A percentile compares a stretch with the other conserved stretches of the same genome.
phyloP scores from a whole-genome alignment of 1,140 invertebrate species.

The Megalopta genalis region DNA sequence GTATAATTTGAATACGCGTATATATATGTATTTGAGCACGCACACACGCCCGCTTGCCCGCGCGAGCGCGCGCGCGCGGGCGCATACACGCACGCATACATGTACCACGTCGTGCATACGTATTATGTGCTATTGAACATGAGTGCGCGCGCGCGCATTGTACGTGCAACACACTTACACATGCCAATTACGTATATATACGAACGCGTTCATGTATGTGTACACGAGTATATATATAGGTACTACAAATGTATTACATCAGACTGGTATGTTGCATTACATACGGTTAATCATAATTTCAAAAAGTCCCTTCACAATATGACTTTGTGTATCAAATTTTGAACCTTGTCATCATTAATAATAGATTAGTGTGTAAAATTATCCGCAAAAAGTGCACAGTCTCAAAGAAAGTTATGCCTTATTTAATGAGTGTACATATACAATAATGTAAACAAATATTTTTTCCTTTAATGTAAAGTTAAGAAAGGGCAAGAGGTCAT shows the following conservation, averaged over 20 bases:
- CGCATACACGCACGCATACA: background rate
- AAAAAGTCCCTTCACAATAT: background rate
- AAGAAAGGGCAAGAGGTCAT: constrained; percentile 15
- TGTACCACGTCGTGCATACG: constrained; percentile 14
- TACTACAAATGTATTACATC: constrained; percentile 43
- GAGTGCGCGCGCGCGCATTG: constrained; percentile 26
- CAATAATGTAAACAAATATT: constrained; percentile 11
- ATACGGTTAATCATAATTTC: constrained; percentile 23
- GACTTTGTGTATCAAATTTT: background rate
- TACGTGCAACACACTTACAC: constrained; percentile 22
- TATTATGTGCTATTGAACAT: constrained; percentile 37
- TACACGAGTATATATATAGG: constrained; percentile 24
- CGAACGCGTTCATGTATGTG: background rate
- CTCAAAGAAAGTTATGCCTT: background rate
- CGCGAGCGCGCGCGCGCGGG: background rate
- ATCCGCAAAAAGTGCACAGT: background rate
- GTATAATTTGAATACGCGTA: constrained; percentile 34
- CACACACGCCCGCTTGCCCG: background rate
- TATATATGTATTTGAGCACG: constrained; percentile 29
- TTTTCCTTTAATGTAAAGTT: background rate
- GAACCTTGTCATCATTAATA: background rate
- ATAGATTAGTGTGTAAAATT: background rate
- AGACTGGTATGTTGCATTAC: constrained; percentile 37
- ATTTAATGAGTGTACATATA: background rate
- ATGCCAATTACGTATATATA: background rate